A percentile compares a stretch with the other conserved stretches of the same genome.
phyloP scores from a whole-genome alignment of 2,113 vertebrate genomes.

The Guaruba guarouba region DNA sequence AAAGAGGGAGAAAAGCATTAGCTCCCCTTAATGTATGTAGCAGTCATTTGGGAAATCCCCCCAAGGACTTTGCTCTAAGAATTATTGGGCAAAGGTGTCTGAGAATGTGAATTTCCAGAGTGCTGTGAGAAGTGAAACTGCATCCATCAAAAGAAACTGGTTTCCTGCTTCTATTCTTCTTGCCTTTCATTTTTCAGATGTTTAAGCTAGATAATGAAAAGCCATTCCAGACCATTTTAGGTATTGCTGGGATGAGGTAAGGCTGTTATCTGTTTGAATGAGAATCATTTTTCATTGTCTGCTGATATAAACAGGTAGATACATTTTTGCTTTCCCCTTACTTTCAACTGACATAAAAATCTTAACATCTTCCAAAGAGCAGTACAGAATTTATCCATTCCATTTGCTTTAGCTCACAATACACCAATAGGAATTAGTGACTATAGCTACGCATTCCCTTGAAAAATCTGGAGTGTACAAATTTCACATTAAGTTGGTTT shows the following conservation, averaged over 20 bases:
- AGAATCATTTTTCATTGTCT: conserved; percentile 55
- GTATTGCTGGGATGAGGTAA: conserved; percentile 36
- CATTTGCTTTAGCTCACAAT: not conserved
- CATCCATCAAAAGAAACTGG: conserved; percentile 37
- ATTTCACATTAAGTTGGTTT: not conserved
- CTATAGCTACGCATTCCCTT: not conserved
- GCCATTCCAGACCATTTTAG: conserved; percentile 44
- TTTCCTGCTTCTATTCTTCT: conserved; percentile 40
- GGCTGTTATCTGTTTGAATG: conserved; percentile 42
- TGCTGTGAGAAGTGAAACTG: conserved; percentile 26
- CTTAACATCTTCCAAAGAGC: not conserved
- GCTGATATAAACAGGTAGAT: not conserved
- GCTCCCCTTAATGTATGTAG: not conserved
- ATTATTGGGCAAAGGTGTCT: conserved; percentile 24
- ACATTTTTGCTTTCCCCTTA: conserved; percentile 22
- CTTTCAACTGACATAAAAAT: conserved; percentile 41
- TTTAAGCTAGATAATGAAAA: conserved; percentile 53
- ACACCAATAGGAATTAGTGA: not conserved
- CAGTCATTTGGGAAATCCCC: conserved; percentile 56
- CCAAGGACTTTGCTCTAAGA: conserved; percentile 30
- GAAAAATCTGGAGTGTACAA: not conserved
- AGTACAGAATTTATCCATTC: not conserved
- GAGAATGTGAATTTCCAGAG: conserved; percentile 36
- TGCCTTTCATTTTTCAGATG: conserved; percentile 51
- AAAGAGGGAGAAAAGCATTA: conserved; percentile 2